These are phyloP conservation scores for Andrena dorsata DNA, from an alignment of 2,888 invertebrate species.

Conservation along the genomic window DNA sequence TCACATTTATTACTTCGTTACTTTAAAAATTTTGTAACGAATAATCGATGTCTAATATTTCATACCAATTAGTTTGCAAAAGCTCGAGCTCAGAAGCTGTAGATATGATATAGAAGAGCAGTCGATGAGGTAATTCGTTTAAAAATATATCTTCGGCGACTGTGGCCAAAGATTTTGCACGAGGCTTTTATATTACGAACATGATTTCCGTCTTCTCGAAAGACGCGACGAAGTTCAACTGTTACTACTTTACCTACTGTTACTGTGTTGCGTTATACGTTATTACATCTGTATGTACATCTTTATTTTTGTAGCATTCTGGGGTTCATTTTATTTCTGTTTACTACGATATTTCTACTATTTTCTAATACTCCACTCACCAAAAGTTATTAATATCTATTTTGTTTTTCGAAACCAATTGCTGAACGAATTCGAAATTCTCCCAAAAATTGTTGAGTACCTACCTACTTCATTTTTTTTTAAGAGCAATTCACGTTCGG, in stretches of 20 bases:
- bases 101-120: conserved; percentile 54
- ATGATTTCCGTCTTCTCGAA: conserved; percentile 37
- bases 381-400: background rate
- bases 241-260: background rate
- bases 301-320: background rate
- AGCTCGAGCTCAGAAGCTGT: conserved; percentile 18
- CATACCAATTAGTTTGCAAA: background rate
- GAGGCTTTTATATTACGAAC: conserved; percentile 15
- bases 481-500: background rate
- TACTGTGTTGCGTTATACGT: background rate
- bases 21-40: no score
- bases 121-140: conserved; percentile 66
- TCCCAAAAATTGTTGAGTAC: no score
- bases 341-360: background rate
- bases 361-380: background rate
- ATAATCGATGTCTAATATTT: no score
- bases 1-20: no score
- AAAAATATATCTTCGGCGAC: conserved; percentile 61
- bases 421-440: no score
- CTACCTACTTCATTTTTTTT: background rate
- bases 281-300: no score
- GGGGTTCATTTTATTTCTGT: background rate
- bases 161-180: conserved; percentile 41
- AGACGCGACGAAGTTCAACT: background rate
- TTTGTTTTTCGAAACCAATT: no score